phyloP scores from a whole-genome alignment of 2,113 vertebrate genomes.

The Galbula dea region DNA sequence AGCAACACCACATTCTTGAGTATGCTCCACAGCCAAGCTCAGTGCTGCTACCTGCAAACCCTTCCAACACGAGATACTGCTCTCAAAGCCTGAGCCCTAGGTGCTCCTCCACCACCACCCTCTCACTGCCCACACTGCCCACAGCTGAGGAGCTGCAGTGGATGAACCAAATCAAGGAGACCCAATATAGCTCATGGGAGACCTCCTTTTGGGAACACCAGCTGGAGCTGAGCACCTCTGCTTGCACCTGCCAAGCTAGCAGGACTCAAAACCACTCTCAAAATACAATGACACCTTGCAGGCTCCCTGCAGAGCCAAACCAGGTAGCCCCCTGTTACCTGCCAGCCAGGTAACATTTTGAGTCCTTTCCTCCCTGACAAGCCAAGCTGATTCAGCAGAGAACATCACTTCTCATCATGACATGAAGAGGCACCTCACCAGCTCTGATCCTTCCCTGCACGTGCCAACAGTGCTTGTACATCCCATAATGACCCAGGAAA shows the following conservation, averaged over 20 bases:
- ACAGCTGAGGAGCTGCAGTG: too few relatives aligned
- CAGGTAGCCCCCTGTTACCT: background rate
- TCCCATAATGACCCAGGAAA: background rate
- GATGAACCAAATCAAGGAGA: background rate
- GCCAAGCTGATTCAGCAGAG: background rate
- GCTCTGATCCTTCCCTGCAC: background rate
- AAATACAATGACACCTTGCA: background rate
- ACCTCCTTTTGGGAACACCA: background rate
- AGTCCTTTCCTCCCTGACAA: background rate
- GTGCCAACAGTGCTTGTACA: background rate
- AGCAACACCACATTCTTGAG: background rate
- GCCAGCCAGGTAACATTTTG: too few relatives aligned
- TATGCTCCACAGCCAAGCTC: background rate
- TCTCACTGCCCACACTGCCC: fast-evolving
- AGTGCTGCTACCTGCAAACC: background rate
- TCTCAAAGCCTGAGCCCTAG: background rate
- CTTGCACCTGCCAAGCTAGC: background rate
- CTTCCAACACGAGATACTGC: background rate
- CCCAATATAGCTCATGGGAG: fast-evolving
- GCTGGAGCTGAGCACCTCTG: background rate
- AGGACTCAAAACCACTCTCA: background rate
- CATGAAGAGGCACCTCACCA: fast-evolving
- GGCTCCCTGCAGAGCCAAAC: background rate
- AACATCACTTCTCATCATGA: background rate
- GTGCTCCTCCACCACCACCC: background rate